Evolutionary conservation across 2,888 invertebrate genomes (phyloP).

Genomic region (Platycnemis pennipes): DNA sequence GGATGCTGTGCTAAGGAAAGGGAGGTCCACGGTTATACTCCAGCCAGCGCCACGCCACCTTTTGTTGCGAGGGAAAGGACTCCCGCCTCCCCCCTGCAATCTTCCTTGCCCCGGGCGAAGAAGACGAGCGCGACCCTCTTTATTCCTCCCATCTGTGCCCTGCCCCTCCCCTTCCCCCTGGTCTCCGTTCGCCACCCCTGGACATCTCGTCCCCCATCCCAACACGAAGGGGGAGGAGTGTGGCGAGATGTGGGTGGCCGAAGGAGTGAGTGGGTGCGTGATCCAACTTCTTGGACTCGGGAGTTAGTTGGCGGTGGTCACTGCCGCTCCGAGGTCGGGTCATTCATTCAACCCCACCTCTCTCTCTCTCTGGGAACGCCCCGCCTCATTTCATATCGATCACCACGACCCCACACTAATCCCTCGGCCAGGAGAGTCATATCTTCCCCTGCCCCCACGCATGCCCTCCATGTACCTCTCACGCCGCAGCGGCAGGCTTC

Average conservation of each 20-base stretch:
- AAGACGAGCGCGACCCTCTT: neutral
- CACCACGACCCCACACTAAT: neutral
- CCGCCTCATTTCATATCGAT: neutral
- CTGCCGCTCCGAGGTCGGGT: neutral
- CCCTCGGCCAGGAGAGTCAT: neutral
- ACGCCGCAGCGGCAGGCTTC: too few species aligned
- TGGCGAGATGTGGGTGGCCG: neutral
- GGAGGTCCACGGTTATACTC: neutral
- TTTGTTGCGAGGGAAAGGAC: neutral
- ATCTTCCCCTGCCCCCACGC: neutral
- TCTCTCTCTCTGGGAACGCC: neutral
- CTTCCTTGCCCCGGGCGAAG: neutral
- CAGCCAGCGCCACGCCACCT: neutral
- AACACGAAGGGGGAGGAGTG: neutral
- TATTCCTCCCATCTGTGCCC: neutral
- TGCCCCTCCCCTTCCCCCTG: neutral
- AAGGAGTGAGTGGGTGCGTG: neutral
- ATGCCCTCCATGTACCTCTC: too few species aligned
- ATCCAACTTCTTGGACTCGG: neutral
- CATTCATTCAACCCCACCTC: neutral
- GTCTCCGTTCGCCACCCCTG: neutral
- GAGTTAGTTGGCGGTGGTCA: neutral
- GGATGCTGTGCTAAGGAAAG: neutral
- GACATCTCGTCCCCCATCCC: neutral
- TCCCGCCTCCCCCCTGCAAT: neutral